Evolutionary conservation across 2,797 vertebrate genomes (phyloP).

Genomic region (Petrocephalus sullivani): DNA sequence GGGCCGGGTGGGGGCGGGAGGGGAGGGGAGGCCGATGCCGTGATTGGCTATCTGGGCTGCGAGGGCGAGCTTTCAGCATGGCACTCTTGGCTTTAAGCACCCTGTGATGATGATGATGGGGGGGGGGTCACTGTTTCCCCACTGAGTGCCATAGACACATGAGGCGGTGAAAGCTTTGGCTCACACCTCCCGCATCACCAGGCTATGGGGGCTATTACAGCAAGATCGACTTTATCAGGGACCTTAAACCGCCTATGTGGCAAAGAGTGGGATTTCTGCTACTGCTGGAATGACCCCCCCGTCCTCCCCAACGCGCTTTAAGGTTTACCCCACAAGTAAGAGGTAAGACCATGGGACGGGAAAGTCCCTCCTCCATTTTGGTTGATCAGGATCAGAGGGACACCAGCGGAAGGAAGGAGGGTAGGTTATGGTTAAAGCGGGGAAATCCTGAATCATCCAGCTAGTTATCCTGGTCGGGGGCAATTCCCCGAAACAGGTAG

Average conservation of each 20-base stretch:
- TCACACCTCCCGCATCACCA: neutral
- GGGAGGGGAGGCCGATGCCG: slow-evolving; percentile 29
- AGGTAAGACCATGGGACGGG: neutral
- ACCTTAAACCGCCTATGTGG: neutral
- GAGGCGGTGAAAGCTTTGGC: neutral
- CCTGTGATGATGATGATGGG: neutral
- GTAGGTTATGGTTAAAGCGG: neutral
- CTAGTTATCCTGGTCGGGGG: too few species aligned
- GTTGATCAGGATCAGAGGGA: neutral
- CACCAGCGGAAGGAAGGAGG: neutral
- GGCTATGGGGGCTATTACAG: neutral
- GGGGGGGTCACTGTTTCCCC: neutral
- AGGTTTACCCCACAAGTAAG: neutral
- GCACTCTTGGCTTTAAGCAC: slow-evolving; percentile 12
- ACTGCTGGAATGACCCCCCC: neutral
- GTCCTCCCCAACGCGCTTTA: neutral
- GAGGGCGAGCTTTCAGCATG: slow-evolving; percentile 28
- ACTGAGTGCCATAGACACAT: neutral
- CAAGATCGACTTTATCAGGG: neutral
- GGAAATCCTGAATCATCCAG: neutral
- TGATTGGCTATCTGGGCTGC: slow-evolving; percentile 28
- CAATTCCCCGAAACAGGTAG: too few species aligned
- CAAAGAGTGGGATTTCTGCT: neutral
- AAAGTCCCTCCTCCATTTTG: neutral
- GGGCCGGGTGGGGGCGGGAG: too few species aligned